Percentiles rank a stretch among this genome's conserved stretches.
Conservation (phyloP, 1,140 invertebrate species). For the Cherax destructor region DNA sequence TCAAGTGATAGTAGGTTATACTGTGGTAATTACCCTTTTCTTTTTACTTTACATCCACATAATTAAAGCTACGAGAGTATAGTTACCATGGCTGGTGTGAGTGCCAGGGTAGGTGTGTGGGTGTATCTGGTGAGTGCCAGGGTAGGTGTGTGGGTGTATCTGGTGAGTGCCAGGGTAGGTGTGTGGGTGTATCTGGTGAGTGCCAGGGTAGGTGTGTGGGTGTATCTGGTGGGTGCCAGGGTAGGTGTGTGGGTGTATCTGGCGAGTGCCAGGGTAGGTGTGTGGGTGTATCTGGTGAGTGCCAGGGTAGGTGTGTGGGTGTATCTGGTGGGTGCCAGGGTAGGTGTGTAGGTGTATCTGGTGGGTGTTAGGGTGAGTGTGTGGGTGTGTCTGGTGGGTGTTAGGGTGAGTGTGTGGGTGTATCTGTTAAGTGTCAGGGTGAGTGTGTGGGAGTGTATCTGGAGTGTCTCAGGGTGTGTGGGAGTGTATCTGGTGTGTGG, state of each 20-base stretch:
- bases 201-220: background rate
- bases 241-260: no score
- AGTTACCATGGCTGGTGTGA: background rate
- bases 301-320: no score
- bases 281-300: no score
- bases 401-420: slow-evolving; percentile 6
- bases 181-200: background rate
- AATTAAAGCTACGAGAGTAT: no score
- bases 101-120: background rate
- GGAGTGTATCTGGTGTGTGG: background rate
- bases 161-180: background rate
- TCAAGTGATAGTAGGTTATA: no score
- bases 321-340: no score
- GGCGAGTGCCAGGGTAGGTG: no score
- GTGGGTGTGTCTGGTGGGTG: background rate
- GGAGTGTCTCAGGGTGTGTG: no score
- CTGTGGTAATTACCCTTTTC: background rate
- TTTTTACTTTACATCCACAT: background rate
- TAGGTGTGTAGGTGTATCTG: no score
- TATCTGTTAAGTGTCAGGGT: no score
- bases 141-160: background rate
- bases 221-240: background rate
- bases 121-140: background rate
- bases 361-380: no score
- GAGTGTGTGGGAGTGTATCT: no score